A percentile compares a stretch with the other conserved stretches of the same genome.
These are phyloP conservation scores for Sympetrum striolatum DNA, from an alignment of 2,888 invertebrate species.

Conservation along the genomic window DNA sequence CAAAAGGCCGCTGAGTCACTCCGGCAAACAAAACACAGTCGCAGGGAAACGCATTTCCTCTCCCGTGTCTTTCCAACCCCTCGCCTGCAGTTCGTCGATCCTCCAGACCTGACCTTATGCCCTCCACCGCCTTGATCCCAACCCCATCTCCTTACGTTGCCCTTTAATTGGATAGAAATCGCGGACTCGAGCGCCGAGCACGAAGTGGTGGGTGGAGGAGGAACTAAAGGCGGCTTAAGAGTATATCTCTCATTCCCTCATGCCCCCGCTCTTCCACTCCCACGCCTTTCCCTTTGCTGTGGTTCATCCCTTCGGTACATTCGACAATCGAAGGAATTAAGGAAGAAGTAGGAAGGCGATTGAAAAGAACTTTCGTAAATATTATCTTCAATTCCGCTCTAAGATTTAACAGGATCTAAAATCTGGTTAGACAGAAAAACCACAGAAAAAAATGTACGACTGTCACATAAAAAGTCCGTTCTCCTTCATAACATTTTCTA, in stretches of 20 bases:
- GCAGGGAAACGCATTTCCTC: not conserved
- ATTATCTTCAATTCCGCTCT: too few relatives aligned
- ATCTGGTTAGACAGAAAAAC: too few relatives aligned
- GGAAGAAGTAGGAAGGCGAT: not conserved
- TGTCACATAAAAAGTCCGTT: too few relatives aligned
- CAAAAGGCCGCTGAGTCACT: not conserved
- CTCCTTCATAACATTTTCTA: too few relatives aligned
- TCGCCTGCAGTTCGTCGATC: not conserved
- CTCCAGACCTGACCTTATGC: not conserved
- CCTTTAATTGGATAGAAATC: not conserved
- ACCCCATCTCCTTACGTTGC: not conserved
- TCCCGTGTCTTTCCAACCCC: not conserved
- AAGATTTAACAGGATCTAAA: too few relatives aligned
- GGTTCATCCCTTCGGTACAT: not conserved
- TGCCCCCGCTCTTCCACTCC: not conserved
- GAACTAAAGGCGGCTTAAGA: not conserved
- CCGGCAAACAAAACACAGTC: not conserved
- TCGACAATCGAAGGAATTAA: not conserved
- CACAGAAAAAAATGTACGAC: too few relatives aligned
- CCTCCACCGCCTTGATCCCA: not conserved
- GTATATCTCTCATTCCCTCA: not conserved
- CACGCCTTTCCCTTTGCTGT: not conserved
- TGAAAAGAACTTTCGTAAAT: not conserved
- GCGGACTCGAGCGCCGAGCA: not conserved
- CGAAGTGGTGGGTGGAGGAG: not conserved